A percentile compares a stretch with the other conserved stretches of the same genome.
These are phyloP conservation scores for Hormaphis cornu DNA, from an alignment of 1,140 invertebrate genomes.

Conservation along the genomic window DNA sequence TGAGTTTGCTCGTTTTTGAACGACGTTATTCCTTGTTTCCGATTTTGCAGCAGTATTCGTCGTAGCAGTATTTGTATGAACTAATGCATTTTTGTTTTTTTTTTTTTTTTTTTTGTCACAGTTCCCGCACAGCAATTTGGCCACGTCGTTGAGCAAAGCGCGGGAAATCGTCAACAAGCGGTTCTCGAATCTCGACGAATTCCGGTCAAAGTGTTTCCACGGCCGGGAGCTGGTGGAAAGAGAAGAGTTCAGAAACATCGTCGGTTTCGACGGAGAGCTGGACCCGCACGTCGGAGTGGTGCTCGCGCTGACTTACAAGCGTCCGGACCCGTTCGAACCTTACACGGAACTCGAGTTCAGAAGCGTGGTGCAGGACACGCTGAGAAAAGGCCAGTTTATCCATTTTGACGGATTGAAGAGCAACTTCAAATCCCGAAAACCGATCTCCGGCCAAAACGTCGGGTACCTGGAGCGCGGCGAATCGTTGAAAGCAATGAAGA, in stretches of 20 bases:
- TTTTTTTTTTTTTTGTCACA: too few species aligned
- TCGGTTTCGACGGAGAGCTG: neutral
- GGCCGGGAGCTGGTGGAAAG: neutral
- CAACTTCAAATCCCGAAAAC: neutral
- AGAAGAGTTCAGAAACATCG: neutral
- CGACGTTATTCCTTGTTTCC: too few species aligned
- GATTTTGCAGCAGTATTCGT: too few species aligned
- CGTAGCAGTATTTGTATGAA: too few species aligned
- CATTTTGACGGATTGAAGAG: slow-evolving; percentile 7
- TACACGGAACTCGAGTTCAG: neutral
- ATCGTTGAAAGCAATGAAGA: neutral
- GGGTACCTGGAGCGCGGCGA: neutral
- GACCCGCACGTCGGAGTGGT: neutral
- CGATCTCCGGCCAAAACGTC: neutral
- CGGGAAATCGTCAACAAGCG: neutral
- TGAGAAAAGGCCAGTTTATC: neutral
- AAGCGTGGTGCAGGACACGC: neutral
- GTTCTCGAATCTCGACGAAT: neutral
- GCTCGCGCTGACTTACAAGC: neutral
- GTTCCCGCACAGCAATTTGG: slow-evolving; percentile 1
- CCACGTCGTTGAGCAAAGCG: neutral
- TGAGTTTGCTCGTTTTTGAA: too few species aligned
- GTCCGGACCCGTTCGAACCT: neutral
- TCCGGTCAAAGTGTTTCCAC: neutral
- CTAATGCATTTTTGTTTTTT: too few species aligned